Evolutionary conservation across 2,113 vertebrate genomes (phyloP), one percentile per base, ranked within the genome.

Genomic region (Trematocara nigrifrons): DNA sequence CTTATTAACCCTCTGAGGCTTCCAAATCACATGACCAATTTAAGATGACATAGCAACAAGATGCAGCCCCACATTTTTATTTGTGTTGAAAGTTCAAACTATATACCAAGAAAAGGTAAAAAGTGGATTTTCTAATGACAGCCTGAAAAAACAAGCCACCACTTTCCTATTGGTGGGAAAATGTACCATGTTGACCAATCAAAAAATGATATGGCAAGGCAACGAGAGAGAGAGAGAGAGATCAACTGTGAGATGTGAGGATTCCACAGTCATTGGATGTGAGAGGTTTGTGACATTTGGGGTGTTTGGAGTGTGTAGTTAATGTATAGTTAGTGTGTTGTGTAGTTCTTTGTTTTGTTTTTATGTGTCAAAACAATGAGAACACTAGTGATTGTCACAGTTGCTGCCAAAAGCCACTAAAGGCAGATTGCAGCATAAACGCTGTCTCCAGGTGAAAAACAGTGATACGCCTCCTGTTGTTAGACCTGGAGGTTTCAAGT

Each of bases 201-300:
- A 35, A 64, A 0, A n/a, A 35, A 6, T 35, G 6, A 64, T 35
- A 11, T 64, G 31, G 59, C 59, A 64, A 35, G 31, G 29, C 2
- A 33, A 31, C 8, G 0, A 59, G 56, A 9, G 29, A 26, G 0
- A 49, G 13, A 20, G 51, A 7, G 12, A 57, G 26, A 59, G 52
- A 3, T 29, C 54, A 59, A 59, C 29, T 59, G 57, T 59, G 29
- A 59, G 8, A 59, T 33, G 57, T 33, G 57, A 59, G 59, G 35
- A 64, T 35, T 64, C 3, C 31, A 35, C 16, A 35, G 31, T 64
- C 16, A 35, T 4, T 35, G 59, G 31, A 64, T 35, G 31, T 1
- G 1, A 64, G 59, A 35, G 16, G 6, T 38, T 64, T 64, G 59
- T 64, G 31, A 64, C 1, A 6, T 64, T 35, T 64, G 1, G 9